Evolutionary conservation across 1,140 invertebrate genomes (phyloP).

Genomic region (Triops cancriformis): DNA sequence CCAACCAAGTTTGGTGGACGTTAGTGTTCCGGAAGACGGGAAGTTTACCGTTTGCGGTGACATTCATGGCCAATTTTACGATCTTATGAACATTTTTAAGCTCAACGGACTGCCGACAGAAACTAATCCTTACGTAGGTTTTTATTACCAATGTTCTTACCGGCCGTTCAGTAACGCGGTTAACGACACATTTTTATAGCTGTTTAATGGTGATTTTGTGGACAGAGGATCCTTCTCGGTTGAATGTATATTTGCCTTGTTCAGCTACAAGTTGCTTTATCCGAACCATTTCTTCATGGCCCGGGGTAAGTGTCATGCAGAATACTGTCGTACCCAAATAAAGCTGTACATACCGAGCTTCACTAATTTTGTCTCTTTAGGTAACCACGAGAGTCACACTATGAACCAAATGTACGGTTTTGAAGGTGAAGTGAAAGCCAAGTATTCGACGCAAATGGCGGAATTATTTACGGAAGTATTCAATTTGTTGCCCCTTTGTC

Average conservation of each 20-base stretch:
- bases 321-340: background rate
- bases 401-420: constrained; percentile 99
- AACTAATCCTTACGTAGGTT: constrained; percentile 83
- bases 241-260: constrained; percentile 96
- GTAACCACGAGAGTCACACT: constrained; percentile 93
- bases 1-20: constrained; percentile 81
- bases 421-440: constrained; percentile 92
- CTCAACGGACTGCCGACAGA: constrained; percentile 91
- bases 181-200: constrained; percentile 40
- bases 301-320: constrained; percentile 60
- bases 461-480: constrained; percentile 97
- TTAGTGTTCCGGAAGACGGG: constrained; percentile 70
- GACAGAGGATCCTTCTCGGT: constrained; percentile 98
- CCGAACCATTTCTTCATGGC: constrained; percentile 97
- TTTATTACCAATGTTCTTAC: too few relatives aligned
- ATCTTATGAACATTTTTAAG: constrained; percentile 95
- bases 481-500: constrained; percentile 91
- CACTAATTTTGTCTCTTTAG: constrained; percentile 45
- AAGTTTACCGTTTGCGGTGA: constrained; percentile 99
- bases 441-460: constrained; percentile 89
- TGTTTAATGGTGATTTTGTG: constrained; percentile 99
- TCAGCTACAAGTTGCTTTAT: constrained; percentile 94
- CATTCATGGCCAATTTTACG: constrained; percentile 98
- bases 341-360: background rate
- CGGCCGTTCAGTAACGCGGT: background rate